phyloP scores from a whole-genome alignment of 2,113 vertebrate species.

The Procavia capensis region DNA sequence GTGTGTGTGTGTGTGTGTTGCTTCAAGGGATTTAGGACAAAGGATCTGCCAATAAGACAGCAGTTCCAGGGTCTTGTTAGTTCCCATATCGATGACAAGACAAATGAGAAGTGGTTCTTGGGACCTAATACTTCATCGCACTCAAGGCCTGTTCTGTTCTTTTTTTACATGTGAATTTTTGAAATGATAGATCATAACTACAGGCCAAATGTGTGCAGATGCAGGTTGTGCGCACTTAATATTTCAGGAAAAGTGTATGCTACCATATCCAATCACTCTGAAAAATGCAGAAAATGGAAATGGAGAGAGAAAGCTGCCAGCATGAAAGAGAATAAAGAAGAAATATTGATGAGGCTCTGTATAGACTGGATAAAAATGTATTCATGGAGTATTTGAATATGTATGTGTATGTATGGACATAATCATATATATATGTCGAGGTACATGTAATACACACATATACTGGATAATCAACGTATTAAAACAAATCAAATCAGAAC shows the following conservation, averaged over 20 bases:
- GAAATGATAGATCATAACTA: constrained; percentile 90
- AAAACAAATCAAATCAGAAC: constrained; percentile 81
- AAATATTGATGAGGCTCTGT: constrained; percentile 87
- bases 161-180: constrained; percentile 84
- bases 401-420: constrained; percentile 62
- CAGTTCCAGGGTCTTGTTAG: constrained; percentile 80
- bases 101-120: constrained; percentile 80
- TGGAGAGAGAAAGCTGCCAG: constrained; percentile 86
- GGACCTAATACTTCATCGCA: constrained; percentile 82
- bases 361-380: constrained; percentile 87
- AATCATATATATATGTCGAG: constrained; percentile 82
- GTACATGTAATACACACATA: constrained; percentile 58
- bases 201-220: constrained; percentile 82
- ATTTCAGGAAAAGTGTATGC: constrained; percentile 88
- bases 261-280: constrained; percentile 88
- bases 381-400: constrained; percentile 86
- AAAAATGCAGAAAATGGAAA: constrained; percentile 89
- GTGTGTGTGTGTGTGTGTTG: neutral
- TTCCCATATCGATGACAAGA: constrained; percentile 84
- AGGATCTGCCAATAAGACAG: constrained; percentile 61
- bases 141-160: constrained; percentile 82
- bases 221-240: constrained; percentile 87
- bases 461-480: constrained; percentile 69
- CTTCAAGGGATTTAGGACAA: constrained; percentile 60
- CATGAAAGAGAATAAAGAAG: constrained; percentile 87